Base-by-base conservation (phyloP, 2,888 invertebrate genomes). In the Noctua pronuba region DNA sequence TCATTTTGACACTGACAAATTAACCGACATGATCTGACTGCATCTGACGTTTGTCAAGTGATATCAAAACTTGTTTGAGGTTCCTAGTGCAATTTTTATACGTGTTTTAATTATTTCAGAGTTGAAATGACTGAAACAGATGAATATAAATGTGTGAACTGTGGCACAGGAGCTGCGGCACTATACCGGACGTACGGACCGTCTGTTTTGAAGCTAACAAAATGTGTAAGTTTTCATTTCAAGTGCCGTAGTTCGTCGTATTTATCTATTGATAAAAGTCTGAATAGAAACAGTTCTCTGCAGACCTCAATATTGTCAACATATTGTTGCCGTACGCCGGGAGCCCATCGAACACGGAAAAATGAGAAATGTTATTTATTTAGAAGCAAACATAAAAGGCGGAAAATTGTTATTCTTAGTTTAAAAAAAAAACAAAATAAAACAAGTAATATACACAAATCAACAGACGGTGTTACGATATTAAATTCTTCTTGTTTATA, bases 121-220 rank as follows among this genome's bases (percentile, higher is more conserved):
- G 11, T 21, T 35, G 77, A 75, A 79, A 93, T 93, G 92, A 78
- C 62, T 66, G 88, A 92, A 78, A 88, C 79, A 55, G 90, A 90
- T 31, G 82, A 87, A 46, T 96, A 92, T 71, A 94, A 91, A 89
- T 98, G 98, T 91, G 97, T 98, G 18, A 98, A 98, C 90, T 98
- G 98, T 92, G 98, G 98, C 0, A 93, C 96, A 84, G 92, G 96
- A 67, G 97, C 97, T 0, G 95, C 96, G 31, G 97, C 97, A 83
- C 95, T 98, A 1, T 98, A 97, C 89, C 97, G 97, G 87, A 97
- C 97, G 81, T 98, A 98, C 85, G 98, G 98, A 84, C 97, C 98
- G 13, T 97, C 97, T 11, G 98, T 98, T 64, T 94, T 98, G 35
- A 98, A 98, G 94, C 95, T 98, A 68, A 97, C 97, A 3, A 97